Evolutionary conservation across 2,888 invertebrate species (phyloP), one percentile per base, ranked within the genome.

Genomic region (Thumatha senex): DNA sequence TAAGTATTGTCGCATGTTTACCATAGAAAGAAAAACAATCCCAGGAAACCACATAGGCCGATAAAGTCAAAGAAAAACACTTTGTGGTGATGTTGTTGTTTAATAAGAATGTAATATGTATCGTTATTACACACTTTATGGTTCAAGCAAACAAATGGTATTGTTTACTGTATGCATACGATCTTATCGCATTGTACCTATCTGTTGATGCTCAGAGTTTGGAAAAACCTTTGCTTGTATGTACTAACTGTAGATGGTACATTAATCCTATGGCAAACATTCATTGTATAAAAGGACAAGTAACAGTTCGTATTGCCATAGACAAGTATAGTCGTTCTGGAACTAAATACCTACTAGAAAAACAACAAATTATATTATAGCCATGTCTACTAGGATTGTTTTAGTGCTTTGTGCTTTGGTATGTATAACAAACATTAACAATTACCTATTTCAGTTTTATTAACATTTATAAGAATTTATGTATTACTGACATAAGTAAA

Each of bases 341-440:
- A 56, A 51, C 31, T 48, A 60, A 56, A 45, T 49, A 70, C 67
- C 68, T 72, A 68, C 66, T 67, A 63, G 73, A 76, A 67, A 54
- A 63, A 58, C 53, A 53, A 66, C 64, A 64, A 66, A 70, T 48
- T 58, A 61, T 53, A 53, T 48, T 56, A 48, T 42, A 73, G 82
- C 70, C 46, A 90, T 91, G 90, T 80, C 75, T 67, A 81, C 82
- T 50, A 87, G 86, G 69, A 63, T 84, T 56, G 54, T 83, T 54
- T 49, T 89, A 39, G 74, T 74, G 39, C 63, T 89, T 59, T 82
- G 83, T 57, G 58, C 79, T 49, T 51, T 86, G 84, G 90, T 90
- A 68, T 86, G 90, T 84, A 45, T 12, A 7, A n/a, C 18, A 24
- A n/a, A n/a, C n/a, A n/a, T n/a, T n/a, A n/a, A n/a, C n/a, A n/a